These are phyloP conservation scores for Oscheius sp. DNA, from an alignment of 2,888 invertebrate species.

Conservation along the genomic window DNA sequence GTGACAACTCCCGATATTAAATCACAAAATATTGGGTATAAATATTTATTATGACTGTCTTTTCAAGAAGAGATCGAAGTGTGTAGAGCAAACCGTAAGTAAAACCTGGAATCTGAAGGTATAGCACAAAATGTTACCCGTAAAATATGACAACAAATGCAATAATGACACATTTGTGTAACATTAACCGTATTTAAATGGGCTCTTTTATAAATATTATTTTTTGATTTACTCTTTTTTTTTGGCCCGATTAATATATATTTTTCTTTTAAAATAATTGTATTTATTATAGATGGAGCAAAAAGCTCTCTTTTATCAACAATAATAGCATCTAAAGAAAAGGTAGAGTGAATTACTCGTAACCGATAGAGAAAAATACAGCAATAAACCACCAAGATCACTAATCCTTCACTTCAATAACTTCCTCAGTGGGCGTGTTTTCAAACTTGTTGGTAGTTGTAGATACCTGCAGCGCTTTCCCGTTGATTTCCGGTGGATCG, in stretches of 20 bases:
- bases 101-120: neutral
- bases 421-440: neutral
- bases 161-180: neutral
- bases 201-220: constrained; percentile 21
- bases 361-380: neutral
- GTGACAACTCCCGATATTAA: neutral
- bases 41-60: constrained; percentile 7
- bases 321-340: neutral
- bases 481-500: neutral
- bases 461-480: neutral
- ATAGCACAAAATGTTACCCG: neutral
- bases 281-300: constrained; percentile 32
- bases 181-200: neutral
- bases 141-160: constrained; percentile 2
- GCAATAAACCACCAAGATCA: constrained; percentile 9
- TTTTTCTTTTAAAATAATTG: neutral
- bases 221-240: constrained; percentile 19
- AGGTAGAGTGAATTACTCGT: neutral
- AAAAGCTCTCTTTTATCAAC: constrained; percentile 29
- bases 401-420: neutral
- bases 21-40: neutral
- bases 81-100: neutral
- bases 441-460: too few species aligned
- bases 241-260: constrained; percentile 7
- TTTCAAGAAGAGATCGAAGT: constrained; percentile 9